Evolutionary conservation across 2,113 vertebrate species (phyloP), one percentile per base, ranked within the genome.

Genomic region (Toxostoma redivivum): DNA sequence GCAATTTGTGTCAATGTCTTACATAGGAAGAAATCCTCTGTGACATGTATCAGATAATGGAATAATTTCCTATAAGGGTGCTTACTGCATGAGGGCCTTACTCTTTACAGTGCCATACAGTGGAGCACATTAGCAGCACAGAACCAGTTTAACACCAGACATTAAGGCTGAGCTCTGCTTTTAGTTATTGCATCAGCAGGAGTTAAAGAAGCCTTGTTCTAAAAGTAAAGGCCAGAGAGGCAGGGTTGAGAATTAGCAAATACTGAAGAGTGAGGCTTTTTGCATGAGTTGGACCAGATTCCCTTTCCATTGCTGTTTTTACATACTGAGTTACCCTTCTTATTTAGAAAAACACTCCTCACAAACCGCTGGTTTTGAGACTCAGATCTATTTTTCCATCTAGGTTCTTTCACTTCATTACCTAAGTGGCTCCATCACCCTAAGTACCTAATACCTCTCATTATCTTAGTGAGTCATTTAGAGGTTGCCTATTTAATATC

Each of bases 171-270:
- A 95, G 65, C 71, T 64, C 53, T 90, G 81, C 56, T 95, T 86
- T 61, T 47, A 76, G 79, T 88, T 94, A 89, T 91, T 96, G 90
- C 95, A 96, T 96, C 93, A 97, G 94, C 85, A 85, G 58, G 57
- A 94, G 67, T 94, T 92, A 92, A 97, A 96, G 95, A 54, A 73
- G 58, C 95, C 93, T 80, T 96, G 90, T 94, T 97, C 67, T 96
- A 90, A 93, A 89, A 82, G 80, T 78, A 82, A 96, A 88, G 80
- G 47, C 81, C 73, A 73, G 76, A 78, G 56, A 74, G 65, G 61
- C 80, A 93, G 48, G 40, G 35, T 50, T 86, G 80, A 90, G 87
- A 86, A 90, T 54, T 95, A 95, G 90, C 76, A 96, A 96, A 97
- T 83, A 97, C n/a, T 74, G 67, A 92, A 89, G 58, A 92, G 79